Evolutionary conservation across 2,797 vertebrate genomes (phyloP).

Genomic region (Aselliscus stoliczkanus): DNA sequence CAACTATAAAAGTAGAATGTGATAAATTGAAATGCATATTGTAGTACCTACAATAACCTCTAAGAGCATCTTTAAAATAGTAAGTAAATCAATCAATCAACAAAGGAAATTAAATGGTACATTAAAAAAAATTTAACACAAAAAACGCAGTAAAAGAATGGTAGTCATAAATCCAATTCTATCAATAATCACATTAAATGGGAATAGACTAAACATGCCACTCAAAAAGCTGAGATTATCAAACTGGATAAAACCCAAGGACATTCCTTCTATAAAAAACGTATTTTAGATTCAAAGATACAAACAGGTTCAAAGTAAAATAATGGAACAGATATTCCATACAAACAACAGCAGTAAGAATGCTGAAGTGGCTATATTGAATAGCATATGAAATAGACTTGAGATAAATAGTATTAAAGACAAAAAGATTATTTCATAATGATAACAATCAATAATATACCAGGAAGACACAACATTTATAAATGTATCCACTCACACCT

Average conservation of each 20-base stretch:
- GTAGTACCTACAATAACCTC: neutral
- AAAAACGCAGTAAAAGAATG: neutral
- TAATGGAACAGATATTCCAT: neutral
- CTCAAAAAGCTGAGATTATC: neutral
- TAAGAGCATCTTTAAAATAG: neutral
- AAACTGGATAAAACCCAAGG: neutral
- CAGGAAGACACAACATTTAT: neutral
- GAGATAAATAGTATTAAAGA: neutral
- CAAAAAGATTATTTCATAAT: neutral
- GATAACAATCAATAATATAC: neutral
- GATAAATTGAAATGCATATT: neutral
- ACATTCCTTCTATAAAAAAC: slow-evolving; percentile 13
- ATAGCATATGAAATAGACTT: neutral
- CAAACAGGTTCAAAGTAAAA: neutral
- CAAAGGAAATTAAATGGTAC: neutral
- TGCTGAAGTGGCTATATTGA: neutral
- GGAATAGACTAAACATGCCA: neutral
- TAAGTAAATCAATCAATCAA: neutral
- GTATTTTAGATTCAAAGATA: neutral
- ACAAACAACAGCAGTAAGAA: neutral
- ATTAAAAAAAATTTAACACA: slow-evolving; percentile 24
- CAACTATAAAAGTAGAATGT: slow-evolving; percentile 1
- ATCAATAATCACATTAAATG: neutral
- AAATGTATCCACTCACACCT: neutral
- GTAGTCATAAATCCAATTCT: neutral